Evolutionary conservation across 2,797 vertebrate species (phyloP).

Genomic region (Tragelaphus eurycerus): DNA sequence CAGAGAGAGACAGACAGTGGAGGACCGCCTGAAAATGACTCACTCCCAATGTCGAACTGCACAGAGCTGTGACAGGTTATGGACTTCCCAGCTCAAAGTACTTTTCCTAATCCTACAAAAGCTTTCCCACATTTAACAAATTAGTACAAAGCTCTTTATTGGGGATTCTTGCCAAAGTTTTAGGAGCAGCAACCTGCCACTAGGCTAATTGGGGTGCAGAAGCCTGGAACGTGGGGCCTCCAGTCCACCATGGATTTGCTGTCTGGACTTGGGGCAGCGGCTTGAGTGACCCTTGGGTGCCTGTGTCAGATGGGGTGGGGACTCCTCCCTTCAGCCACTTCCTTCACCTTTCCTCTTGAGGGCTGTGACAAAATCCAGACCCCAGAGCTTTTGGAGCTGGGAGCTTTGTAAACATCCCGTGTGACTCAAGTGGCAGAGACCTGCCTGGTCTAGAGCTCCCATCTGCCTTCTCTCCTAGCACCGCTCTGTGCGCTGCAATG

Average conservation of each 20-base stretch:
- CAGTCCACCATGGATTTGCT: neutral
- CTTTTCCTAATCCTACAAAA: neutral
- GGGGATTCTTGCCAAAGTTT: neutral
- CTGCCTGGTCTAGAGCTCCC: neutral
- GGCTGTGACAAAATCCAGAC: neutral
- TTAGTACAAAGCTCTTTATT: neutral
- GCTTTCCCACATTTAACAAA: neutral
- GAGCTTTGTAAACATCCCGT: neutral
- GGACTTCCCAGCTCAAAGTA: neutral
- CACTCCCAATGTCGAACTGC: accelerated
- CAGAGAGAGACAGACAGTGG: neutral
- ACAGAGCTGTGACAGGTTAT: neutral
- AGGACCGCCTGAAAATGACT: neutral
- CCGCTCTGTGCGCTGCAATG: neutral
- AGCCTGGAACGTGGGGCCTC: neutral
- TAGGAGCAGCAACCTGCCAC: accelerated
- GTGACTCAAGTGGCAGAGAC: neutral
- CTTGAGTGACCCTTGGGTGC: neutral
- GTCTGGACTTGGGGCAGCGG: neutral
- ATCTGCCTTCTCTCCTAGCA: neutral
- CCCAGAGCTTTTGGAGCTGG: neutral
- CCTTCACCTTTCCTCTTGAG: neutral
- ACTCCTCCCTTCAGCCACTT: neutral
- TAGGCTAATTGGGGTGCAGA: neutral
- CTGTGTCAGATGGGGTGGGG: neutral